Conservation (phyloP, 2,888 invertebrate species). For the Itoplectis maculator region DNA sequence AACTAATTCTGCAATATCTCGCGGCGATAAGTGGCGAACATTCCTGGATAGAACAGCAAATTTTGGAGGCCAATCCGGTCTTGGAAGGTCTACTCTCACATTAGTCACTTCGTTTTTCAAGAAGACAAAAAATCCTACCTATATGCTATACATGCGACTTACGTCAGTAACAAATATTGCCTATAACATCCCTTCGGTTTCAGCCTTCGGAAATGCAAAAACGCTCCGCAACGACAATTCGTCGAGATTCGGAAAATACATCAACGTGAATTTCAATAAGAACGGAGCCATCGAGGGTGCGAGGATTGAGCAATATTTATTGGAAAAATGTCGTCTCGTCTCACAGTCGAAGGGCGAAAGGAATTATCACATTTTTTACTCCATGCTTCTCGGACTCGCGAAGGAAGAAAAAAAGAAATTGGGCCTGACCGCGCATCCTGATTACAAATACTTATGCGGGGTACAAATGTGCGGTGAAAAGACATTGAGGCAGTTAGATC, state of each 20-base stretch:
- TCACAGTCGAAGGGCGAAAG: constrained; percentile 95
- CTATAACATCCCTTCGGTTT: not conserved
- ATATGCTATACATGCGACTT: too few species aligned
- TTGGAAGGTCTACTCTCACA: constrained; percentile 88
- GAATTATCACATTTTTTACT: constrained; percentile 98
- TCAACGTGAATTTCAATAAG: constrained; percentile 94
- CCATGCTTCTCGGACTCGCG: constrained; percentile 93
- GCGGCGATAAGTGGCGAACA: constrained; percentile 97
- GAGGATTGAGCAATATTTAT: constrained; percentile 96
- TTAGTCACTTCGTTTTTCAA: constrained; percentile 5
- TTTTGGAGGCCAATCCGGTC: constrained; percentile 98
- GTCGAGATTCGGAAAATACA: constrained; percentile 98
- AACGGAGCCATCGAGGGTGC: constrained; percentile 96
- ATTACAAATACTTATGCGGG: constrained; percentile 93
- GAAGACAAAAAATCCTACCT: too few species aligned
- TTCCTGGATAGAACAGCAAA: constrained; percentile 99
- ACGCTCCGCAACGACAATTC: constrained; percentile 98
- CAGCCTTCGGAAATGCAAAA: constrained; percentile 98
- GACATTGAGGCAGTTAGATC: too few species aligned
- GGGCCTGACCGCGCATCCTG: constrained; percentile 90
- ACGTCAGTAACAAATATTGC: not conserved
- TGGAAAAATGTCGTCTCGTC: constrained; percentile 97
- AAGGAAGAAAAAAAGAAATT: constrained; percentile 92
- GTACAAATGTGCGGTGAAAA: too few species aligned
- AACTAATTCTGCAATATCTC: constrained; percentile 96